Conservation (phyloP, 2,797 vertebrate genomes). For the Typhlichthys subterraneus region DNA sequence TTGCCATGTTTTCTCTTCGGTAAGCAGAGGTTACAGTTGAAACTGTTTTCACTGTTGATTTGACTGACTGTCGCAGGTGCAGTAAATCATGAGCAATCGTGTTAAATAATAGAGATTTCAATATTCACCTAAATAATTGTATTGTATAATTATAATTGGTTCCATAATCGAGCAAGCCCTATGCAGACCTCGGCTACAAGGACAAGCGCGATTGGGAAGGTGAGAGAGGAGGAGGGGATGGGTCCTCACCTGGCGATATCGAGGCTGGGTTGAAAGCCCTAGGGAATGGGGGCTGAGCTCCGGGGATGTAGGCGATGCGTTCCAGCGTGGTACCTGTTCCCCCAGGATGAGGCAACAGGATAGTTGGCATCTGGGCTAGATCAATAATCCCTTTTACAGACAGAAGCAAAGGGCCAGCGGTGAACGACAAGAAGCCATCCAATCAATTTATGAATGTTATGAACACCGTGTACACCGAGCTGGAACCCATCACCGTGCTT, state of each 20-base stretch:
- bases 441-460: constrained; percentile 68
- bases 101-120: too few species aligned
- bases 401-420: constrained; percentile 87
- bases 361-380: constrained; percentile 98
- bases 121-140: too few species aligned
- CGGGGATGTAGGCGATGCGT: constrained; percentile 94
- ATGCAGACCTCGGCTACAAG: neutral
- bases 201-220: constrained; percentile 31
- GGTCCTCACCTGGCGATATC: constrained; percentile 92
- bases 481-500: constrained; percentile 63
- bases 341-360: constrained; percentile 98
- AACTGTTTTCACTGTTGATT: too few species aligned
- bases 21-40: too few species aligned
- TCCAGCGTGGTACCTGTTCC: constrained; percentile 95
- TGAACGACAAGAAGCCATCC: constrained; percentile 80
- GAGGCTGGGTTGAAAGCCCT: constrained; percentile 95
- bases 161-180: too few species aligned
- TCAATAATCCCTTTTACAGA: constrained; percentile 98
- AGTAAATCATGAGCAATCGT: too few species aligned
- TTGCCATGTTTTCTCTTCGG: too few species aligned
- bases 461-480: constrained; percentile 66
- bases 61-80: too few species aligned
- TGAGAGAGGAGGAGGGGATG: constrained; percentile 40
- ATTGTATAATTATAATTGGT: too few species aligned
- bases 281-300: constrained; percentile 93